Conservation (phyloP, 1,140 invertebrate species). For the Leptoteleia sp. region DNA sequence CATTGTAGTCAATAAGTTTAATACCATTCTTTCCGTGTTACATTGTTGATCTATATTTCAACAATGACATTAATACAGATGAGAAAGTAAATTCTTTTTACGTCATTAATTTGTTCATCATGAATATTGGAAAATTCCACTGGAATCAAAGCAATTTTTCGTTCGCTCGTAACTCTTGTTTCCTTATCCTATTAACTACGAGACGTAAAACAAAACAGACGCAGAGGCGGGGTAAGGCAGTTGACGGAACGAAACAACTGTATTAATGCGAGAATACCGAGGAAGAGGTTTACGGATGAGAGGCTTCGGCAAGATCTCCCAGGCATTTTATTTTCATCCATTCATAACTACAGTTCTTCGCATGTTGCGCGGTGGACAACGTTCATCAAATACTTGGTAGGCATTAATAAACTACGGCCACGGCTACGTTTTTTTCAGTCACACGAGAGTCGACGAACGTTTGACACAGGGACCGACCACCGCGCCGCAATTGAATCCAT, state of each 20-base stretch:
- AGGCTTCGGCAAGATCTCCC: slow-evolving; percentile 48
- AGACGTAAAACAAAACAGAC: slow-evolving; percentile 45
- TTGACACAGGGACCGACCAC: slow-evolving; percentile 54
- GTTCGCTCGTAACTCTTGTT: slow-evolving; percentile 10
- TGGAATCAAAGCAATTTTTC: neutral
- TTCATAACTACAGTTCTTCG: slow-evolving; percentile 45
- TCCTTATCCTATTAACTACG: slow-evolving; percentile 22
- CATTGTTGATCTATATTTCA: no score
- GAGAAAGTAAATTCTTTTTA: no score
- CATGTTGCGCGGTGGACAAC: slow-evolving; percentile 56
- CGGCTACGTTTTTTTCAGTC: slow-evolving; percentile 52
- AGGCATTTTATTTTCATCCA: slow-evolving; percentile 66
- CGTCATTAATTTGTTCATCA: no score
- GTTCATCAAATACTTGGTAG: slow-evolving; percentile 62
- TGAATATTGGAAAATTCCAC: slow-evolving; percentile 6
- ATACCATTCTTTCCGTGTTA: no score
- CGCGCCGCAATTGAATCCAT: slow-evolving; percentile 55
- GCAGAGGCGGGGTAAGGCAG: slow-evolving; percentile 27
- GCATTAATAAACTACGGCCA: slow-evolving; percentile 61
- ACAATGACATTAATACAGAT: no score
- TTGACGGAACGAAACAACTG: slow-evolving; percentile 67
- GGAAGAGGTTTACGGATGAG: slow-evolving; percentile 60
- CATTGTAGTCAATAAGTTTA: no score
- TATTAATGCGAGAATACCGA: slow-evolving; percentile 67
- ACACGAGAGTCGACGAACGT: slow-evolving; percentile 45